Base-by-base conservation (phyloP, 2,888 invertebrate species). In the Heliconius erato region DNA sequence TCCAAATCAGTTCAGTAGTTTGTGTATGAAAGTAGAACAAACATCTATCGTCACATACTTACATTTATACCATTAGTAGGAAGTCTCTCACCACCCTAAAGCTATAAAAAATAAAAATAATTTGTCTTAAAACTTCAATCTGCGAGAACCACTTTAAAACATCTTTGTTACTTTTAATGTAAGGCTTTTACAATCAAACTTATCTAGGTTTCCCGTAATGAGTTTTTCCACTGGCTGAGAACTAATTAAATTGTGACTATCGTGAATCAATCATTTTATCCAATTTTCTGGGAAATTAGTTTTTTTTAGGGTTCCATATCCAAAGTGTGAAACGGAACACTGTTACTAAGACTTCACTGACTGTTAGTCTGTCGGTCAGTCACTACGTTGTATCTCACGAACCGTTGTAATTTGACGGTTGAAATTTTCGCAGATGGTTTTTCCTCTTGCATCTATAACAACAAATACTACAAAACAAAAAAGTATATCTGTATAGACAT, bases 151-250 rank as follows among this genome's bases (percentile, higher is more conserved):
- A 67, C 26, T 78, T 78, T 78, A 40, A 67, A 77, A 77, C 28
- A 78, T 78, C 67, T 78, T 78, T 67, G 44, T 44, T 59, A 68
- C 68, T 76, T 23, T 49, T 71, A 44, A 71, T 80, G 44, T 78
- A 67, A 28, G 44, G 44, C 28, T 78, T 67, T 79, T 81, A 82
- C 76, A 74, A 81, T 83, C 82, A 79, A 83, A 82, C 81, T 82
- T 82, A 83, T 83, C 83, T 83, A 80, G 77, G 83, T 82, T 82
- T 82, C 72, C 23, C 54, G 72, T 82, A 79, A 83, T 82, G 77
- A 82, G 81, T 82, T 83, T 83, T 59, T 63, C 65, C 72, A 59
- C 72, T 67, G 28, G 35, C 78, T n/a, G 68, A 26, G 49, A 80
- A 79, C 68, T 82, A 83, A 82, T 83, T 83, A 82, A 82, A 44